Percentiles rank a stretch among this genome's conserved stretches.
Evolutionary conservation across 2,888 invertebrate genomes (phyloP).

Genomic region (Melinaea marsaeus): DNA sequence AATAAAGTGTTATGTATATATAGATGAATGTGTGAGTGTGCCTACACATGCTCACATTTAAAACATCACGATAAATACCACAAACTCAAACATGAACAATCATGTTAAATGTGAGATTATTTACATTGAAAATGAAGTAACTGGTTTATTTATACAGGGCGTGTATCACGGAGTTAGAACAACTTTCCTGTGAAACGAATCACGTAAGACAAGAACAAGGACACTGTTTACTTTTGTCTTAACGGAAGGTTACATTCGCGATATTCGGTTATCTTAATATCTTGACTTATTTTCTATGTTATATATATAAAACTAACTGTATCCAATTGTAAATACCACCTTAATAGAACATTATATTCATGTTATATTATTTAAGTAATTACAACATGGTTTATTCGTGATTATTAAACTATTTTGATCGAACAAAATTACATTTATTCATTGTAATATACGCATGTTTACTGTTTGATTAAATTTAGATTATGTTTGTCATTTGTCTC

Average conservation of each 20-base stretch:
- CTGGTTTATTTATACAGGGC: conserved; percentile 19
- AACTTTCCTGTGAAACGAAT: conserved; percentile 24
- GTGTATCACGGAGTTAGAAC: conserved; percentile 13
- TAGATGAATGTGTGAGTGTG: too few species aligned
- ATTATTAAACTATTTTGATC: too few species aligned
- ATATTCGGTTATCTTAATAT: background rate
- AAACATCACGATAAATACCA: background rate
- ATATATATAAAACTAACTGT: background rate
- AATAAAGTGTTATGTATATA: too few species aligned
- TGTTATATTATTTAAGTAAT: too few species aligned
- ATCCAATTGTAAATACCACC: too few species aligned
- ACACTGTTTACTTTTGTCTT: conserved; percentile 12
- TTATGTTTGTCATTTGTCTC: too few species aligned
- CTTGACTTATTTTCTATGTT: background rate
- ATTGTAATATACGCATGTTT: too few species aligned
- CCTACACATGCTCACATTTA: background rate
- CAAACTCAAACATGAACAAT: background rate
- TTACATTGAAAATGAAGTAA: conserved; percentile 17
- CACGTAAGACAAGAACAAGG: conserved; percentile 14
- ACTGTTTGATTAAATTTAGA: too few species aligned
- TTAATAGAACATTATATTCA: too few species aligned
- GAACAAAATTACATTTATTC: too few species aligned
- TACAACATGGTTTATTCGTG: too few species aligned
- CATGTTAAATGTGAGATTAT: background rate
- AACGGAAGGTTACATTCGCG: conserved; percentile 15